These are phyloP conservation scores for Eupithecia inturbata DNA, from an alignment of 2,888 invertebrate species.

Conservation along the genomic window DNA sequence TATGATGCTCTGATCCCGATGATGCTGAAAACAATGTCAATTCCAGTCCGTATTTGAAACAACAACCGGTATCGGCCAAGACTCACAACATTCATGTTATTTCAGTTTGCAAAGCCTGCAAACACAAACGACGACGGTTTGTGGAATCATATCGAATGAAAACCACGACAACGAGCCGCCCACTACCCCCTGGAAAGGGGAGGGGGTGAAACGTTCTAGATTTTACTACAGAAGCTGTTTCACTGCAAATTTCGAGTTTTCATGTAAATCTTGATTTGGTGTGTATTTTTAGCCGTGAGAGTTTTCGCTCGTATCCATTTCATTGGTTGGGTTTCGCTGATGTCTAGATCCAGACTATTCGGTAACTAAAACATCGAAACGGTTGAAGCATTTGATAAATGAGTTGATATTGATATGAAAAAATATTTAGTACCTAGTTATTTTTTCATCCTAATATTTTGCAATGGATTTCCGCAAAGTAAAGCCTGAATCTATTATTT, in stretches of 20 bases:
- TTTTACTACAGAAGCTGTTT: conserved; percentile 11
- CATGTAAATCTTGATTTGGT: not conserved
- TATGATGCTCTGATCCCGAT: not conserved
- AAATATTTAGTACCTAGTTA: too few relatives aligned
- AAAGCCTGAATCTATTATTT: too few relatives aligned
- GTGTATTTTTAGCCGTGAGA: not conserved
- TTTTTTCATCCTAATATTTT: too few relatives aligned
- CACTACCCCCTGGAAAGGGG: not conserved
- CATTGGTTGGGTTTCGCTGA: not conserved
- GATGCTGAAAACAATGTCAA: not conserved
- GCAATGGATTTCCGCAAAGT: too few relatives aligned
- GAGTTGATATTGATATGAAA: not conserved
- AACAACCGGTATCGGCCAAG: not conserved
- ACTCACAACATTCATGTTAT: not conserved
- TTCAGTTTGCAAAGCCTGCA: not conserved
- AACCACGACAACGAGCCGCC: not conserved
- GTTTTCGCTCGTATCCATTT: not conserved
- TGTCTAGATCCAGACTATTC: not conserved
- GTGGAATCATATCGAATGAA: not conserved
- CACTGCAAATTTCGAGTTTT: not conserved
- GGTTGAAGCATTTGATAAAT: not conserved
- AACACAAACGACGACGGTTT: not conserved
- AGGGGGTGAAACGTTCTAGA: conserved; percentile 20
- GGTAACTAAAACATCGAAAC: not conserved
- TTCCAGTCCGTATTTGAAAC: not conserved